Conservation (phyloP, 2,113 vertebrate species). For the Ictalurus furcatus region DNA sequence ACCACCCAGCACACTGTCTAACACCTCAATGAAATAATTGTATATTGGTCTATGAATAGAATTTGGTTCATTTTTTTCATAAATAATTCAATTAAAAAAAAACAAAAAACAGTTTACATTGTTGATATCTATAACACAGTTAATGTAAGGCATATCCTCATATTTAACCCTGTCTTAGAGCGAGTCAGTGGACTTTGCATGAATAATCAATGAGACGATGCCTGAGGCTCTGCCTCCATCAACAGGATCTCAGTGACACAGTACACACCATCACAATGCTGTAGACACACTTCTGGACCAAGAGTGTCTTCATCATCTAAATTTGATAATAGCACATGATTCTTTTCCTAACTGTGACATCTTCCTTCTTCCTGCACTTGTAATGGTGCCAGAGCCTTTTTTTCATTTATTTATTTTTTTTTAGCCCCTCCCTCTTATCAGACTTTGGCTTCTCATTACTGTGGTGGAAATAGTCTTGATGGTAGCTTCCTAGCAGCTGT, state of each 20-base stretch:
- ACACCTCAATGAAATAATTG: neutral
- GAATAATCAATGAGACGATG: neutral
- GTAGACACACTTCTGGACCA: neutral
- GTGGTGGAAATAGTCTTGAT: neutral
- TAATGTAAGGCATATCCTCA: neutral
- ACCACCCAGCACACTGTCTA: neutral
- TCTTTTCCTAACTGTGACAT: neutral
- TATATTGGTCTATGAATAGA: neutral
- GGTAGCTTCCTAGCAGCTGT: constrained; percentile 37
- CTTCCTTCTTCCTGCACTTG: neutral
- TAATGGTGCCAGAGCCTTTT: neutral
- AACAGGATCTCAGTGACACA: neutral
- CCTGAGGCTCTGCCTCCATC: neutral
- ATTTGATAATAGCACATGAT: neutral
- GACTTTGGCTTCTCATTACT: constrained; percentile 9
- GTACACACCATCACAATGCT: neutral
- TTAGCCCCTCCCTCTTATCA: neutral
- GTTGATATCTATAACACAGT: neutral
- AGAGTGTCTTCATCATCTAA: neutral
- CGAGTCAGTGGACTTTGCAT: neutral
- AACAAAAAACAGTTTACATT: neutral
- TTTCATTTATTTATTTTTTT: neutral
- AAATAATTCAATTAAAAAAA: neutral
- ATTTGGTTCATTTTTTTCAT: neutral
- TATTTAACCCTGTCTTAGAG: neutral